Evolutionary conservation across 2,797 vertebrate genomes (phyloP), one percentile per base, ranked within the genome.

Genomic region (Lepus oiostolus): DNA sequence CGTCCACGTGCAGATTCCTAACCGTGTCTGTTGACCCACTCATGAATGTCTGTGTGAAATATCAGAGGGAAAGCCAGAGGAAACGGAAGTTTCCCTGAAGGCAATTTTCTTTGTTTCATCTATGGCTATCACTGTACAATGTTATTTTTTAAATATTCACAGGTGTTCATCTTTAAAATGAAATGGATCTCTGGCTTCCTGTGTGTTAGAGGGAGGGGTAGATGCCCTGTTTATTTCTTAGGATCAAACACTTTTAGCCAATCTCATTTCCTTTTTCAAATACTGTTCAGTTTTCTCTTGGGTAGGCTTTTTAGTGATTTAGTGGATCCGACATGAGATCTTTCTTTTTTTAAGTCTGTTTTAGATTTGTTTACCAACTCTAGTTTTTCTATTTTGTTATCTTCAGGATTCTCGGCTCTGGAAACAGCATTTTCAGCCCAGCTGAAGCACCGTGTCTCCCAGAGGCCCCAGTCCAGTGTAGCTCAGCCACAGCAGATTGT

Each of bases 381-480:
- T 88, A 62, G 12, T 74, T 89, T 92, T 92, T 74, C 47, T 62
- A 81, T 83, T 9, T 74, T 90, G 13, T 85, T 87, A 35, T 95
- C 96, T 94, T 42, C 94, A 96, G 88, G 85, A 60, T 28, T 82
- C 60, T 82, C 70, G 93, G 63, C 76, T 95, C 85, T 90, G 62
- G 91, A 90, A 94, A 93, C 85, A 97, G 72, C 54, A n/a, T 2
- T 94, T 86, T 92, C 50, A 80, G 17, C 85, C n/a, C 68, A 54
- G 13, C 75, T 1, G 0, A 93, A 94, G 82, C 75, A 58, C 71
- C 63, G 81, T 60, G 60, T 90, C 75, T 92, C 74, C 42, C 24
- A 16, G 62, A 79, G 81, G 71, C 65, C 72, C 32, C 26, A 24
- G 52, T 62, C 68, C 47, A 80, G 47, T 35, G 71, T 42, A 88